Evolutionary conservation across 2,797 vertebrate genomes (phyloP), one percentile per base, ranked within the genome.

Genomic region (Phrynocephalus vlangalii): DNA sequence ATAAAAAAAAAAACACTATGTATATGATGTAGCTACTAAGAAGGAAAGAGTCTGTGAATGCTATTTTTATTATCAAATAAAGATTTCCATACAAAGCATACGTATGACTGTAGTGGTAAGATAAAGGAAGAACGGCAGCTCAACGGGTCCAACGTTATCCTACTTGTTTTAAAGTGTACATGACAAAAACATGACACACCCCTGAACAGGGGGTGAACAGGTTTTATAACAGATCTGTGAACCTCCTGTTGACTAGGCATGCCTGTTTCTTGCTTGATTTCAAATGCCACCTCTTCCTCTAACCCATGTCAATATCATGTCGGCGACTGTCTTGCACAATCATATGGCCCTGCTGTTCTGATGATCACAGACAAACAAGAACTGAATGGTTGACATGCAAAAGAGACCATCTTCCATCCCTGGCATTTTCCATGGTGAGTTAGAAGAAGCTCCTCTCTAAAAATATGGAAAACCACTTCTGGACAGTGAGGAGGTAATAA

Each of bases 31-130:
- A 98, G 97, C 98, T 98, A 97, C 97, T 97, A 97, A 95, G 91
- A 94, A 98, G 97, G 93, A 97, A 96, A 97, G 98, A 98, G 97
- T 98, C 98, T 98, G 98, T 98, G 98, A 98, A 98, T 98, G 98
- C 98, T 98, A 98, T 99, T 99, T 99, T 99, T 98, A 98, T 98
- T 98, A 98, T 98, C 97, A 97, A 99, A 99, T 99, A 99, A 99
- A 98, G 97, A 98, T 99, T 99, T 98, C 98, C 98, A 98, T 98
- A 97, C 97, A 98, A 97, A 98, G 94, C 87, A 83, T 91, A 85
- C 96, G 96, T 92, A 95, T 83, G 93, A 95, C 91, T 96, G 85
- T 93, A 94, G 92, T 93, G 91, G 50, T 94, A 94, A 94, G 92
- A 90, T 93, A 79, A 87, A 96, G 94, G 88, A 93, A 89, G 89